Base-by-base conservation (phyloP, 2,113 vertebrate genomes). In the Perca fluviatilis region DNA sequence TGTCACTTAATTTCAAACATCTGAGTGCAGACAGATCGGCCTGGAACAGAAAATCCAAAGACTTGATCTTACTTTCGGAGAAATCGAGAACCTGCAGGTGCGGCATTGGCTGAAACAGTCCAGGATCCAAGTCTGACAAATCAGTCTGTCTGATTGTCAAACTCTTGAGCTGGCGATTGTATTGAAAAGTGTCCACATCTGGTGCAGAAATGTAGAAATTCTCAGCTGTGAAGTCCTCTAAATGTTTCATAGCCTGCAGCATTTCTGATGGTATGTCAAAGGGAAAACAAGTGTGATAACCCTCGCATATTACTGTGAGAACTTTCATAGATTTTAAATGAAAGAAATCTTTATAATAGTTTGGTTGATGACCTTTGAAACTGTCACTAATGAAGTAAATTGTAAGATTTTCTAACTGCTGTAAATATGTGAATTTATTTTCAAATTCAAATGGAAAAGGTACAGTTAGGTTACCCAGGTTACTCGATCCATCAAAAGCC, bases 31-130 rank as follows among this genome's bases (percentile, higher is more conserved):
- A 69, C 14, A 94, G 79, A 19, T 85, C 85, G 8, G 69, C 75
- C 0, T 69, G 23, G 21, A 76, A 18, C 54, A 95, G 61, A 74
- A 95, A 94, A 51, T 94, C 90, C 14, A 95, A 77, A 5, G 92
- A 90, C 14, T 79, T 63, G 46, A 94, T 36, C 3, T 43, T 69
- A 10, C 30, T 71, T 43, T 79, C 0, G 51, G 80, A 46, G 87
- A 53, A 25, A 86, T 84, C 54, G 3, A 86, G 50, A 90, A 70
- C 60, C 76, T 91, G 64, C 12, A 94, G 84, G 9, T 74, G 46
- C 14, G 64, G 64, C 12, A 93, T 68, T 2, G 85, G 77, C 58
- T 78, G 67, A 70, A 94, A 88, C 49, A 93, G 43, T 18, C 72
- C 56, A 21, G 83, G 40, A 30, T 30, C 50, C 16, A 95, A 65